phyloP scores from a whole-genome alignment of 2,113 vertebrate genomes.

The Diadophis punctatus region DNA sequence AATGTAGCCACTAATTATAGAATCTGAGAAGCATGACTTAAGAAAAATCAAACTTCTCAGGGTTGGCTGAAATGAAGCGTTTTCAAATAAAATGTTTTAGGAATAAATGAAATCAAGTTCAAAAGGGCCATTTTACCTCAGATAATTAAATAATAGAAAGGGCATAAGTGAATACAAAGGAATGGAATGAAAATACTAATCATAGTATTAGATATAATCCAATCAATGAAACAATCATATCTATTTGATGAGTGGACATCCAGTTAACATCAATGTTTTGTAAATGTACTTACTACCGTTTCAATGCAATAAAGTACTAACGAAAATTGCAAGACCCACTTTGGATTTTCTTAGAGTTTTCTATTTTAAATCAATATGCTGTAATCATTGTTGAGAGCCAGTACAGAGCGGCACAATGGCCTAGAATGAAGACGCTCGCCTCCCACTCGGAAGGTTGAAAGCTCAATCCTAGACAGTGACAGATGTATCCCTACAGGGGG shows the following conservation, averaged over 20 bases:
- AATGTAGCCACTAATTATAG: background rate
- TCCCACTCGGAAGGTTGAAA: background rate
- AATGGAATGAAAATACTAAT: background rate
- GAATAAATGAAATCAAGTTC: background rate
- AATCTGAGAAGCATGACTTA: background rate
- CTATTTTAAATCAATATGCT: background rate
- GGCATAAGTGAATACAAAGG: background rate
- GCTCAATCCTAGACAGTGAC: background rate
- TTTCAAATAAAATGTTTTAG: background rate
- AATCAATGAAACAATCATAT: background rate
- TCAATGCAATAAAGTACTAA: background rate
- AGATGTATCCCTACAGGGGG: background rate
- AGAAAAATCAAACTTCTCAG: background rate
- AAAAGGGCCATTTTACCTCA: background rate
- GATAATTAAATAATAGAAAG: background rate
- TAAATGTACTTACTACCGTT: background rate
- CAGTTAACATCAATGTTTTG: background rate
- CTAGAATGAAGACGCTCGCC: background rate
- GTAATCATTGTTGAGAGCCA: background rate
- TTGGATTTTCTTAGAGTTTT: background rate
- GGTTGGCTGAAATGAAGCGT: background rate
- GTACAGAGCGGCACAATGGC: background rate
- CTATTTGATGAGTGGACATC: background rate
- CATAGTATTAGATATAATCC: background rate
- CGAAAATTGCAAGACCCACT: background rate